These are phyloP conservation scores for Bombus sylvicola DNA, from an alignment of 1,140 invertebrate species.

Conservation along the genomic window DNA sequence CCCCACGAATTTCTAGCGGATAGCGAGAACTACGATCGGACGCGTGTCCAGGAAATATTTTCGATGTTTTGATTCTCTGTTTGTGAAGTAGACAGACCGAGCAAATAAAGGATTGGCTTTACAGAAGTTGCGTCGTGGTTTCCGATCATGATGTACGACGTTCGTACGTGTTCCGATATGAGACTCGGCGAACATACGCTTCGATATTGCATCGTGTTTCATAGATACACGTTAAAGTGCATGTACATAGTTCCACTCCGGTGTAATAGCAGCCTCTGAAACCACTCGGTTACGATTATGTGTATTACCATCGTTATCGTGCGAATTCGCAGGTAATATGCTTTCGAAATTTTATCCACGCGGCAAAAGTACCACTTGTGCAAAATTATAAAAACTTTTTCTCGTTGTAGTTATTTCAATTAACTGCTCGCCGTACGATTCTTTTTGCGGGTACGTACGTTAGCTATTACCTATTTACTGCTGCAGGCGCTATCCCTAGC, in stretches of 20 bases:
- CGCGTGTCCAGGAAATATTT: neutral
- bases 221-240: constrained; percentile 33
- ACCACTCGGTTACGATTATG: constrained; percentile 27
- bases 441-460: neutral
- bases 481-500: neutral
- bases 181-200: constrained; percentile 37
- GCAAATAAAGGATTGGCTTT: neutral
- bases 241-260: constrained; percentile 25
- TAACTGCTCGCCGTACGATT: neutral
- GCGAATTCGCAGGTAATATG: constrained; percentile 2
- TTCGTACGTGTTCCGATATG: constrained; percentile 30
- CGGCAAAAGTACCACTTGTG: neutral
- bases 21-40: no score
- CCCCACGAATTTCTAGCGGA: neutral
- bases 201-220: constrained; percentile 51
- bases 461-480: neutral
- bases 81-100: neutral
- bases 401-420: neutral
- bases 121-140: constrained; percentile 8
- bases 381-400: neutral
- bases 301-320: constrained; percentile 19
- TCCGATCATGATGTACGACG: constrained; percentile 30
- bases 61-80: neutral
- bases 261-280: constrained; percentile 42
- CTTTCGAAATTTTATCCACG: neutral